phyloP scores from a whole-genome alignment of 2,888 invertebrate species.

The Tetragonula carbonaria region DNA sequence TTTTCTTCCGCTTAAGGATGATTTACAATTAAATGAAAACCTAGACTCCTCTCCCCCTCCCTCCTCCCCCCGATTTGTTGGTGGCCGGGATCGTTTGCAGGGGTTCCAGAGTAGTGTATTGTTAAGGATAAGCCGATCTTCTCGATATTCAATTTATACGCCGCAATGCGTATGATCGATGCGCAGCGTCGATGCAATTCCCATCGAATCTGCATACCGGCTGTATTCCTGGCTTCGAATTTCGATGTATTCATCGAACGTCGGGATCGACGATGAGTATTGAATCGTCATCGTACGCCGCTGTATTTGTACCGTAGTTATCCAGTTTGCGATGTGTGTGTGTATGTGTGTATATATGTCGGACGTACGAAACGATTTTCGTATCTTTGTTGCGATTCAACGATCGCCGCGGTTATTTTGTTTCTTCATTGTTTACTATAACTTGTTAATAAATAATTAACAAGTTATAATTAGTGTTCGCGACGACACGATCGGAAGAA shows the following conservation, averaged over 20 bases:
- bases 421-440: too few relatives aligned
- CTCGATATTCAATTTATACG: constrained; percentile 74
- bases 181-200: constrained; percentile 70
- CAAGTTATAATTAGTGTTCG: too few relatives aligned
- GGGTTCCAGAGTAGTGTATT: constrained; percentile 58
- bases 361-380: not conserved
- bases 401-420: not conserved
- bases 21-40: constrained; percentile 71
- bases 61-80: not conserved
- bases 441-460: too few relatives aligned
- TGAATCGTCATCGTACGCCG: constrained; percentile 51
- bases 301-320: constrained; percentile 54
- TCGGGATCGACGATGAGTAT: constrained; percentile 45
- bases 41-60: constrained; percentile 1
- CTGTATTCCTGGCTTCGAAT: constrained; percentile 67
- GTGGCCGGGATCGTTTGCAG: constrained; percentile 39
- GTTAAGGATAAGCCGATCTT: constrained; percentile 74
- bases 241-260: constrained; percentile 65
- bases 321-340: constrained; percentile 6
- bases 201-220: constrained; percentile 71
- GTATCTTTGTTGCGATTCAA: constrained; percentile 1
- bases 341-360: too few relatives aligned
- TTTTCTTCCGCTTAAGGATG: constrained; percentile 34
- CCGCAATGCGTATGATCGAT: constrained; percentile 72
- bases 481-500: too few relatives aligned